A percentile compares a stretch with the other conserved stretches of the same genome.
phyloP scores from a whole-genome alignment of 1,140 invertebrate genomes.

The Archivesica marissinica region DNA sequence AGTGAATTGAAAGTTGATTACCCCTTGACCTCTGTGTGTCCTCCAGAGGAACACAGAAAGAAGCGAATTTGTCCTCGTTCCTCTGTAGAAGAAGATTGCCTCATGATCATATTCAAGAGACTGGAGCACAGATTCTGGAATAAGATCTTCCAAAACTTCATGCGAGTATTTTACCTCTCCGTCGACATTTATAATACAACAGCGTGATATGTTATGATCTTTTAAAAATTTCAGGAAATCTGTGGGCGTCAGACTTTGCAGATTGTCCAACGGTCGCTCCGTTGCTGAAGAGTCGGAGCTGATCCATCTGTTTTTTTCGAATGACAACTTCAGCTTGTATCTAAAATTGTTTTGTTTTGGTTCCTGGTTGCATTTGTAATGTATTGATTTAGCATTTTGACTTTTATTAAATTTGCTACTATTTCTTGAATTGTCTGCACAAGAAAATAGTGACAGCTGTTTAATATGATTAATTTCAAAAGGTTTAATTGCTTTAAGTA shows the following conservation, averaged over 20 bases:
- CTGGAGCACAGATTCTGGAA: not conserved
- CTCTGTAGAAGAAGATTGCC: slow-evolving; percentile 68
- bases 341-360: not conserved
- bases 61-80: slow-evolving; percentile 63
- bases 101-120: slow-evolving; percentile 67
- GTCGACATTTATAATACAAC: slow-evolving; percentile 42
- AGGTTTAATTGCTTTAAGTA: not conserved
- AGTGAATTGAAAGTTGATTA: too few relatives aligned
- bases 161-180: slow-evolving; percentile 17
- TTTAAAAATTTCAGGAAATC: slow-evolving; percentile 8
- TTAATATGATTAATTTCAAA: not conserved
- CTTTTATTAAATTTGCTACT: not conserved
- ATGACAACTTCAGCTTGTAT: not conserved
- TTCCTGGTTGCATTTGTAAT: not conserved
- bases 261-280: too few relatives aligned
- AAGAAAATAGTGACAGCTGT: slow-evolving; percentile 11
- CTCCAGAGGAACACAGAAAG: slow-evolving; percentile 71
- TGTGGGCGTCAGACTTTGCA: not conserved
- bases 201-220: slow-evolving; percentile 11
- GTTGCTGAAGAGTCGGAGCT: not conserved
- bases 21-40: slow-evolving; percentile 72
- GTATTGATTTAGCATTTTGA: not conserved
- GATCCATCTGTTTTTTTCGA: not conserved
- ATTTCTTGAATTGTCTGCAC: not conserved
- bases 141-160: not conserved